Conservation (phyloP, 1,140 invertebrate genomes). For the Asobara japonica region DNA sequence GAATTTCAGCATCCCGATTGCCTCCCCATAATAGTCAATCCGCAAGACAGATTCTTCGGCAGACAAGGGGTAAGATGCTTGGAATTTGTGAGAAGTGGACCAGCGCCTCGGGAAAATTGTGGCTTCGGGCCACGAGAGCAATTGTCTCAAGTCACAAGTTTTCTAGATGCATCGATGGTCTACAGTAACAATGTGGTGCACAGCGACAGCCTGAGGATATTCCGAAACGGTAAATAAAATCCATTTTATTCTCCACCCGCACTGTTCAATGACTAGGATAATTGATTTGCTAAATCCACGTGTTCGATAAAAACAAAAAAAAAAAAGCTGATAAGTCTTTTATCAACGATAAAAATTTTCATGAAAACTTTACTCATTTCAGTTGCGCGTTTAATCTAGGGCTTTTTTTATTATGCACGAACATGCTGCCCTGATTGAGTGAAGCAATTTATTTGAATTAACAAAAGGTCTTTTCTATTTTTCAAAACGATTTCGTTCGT, state of each 20-base stretch:
- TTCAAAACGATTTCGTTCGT: too few species aligned
- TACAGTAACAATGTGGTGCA: conserved; percentile 88
- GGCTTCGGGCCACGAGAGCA: conserved; percentile 78
- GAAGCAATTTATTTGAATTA: too few species aligned
- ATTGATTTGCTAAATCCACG: neutral
- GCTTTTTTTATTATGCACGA: too few species aligned
- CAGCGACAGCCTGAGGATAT: conserved; percentile 77
- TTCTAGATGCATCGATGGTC: conserved; percentile 89
- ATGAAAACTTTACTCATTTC: too few species aligned
- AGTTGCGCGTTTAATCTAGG: too few species aligned
- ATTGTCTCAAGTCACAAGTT: conserved; percentile 86
- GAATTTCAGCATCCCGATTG: conserved; percentile 80
- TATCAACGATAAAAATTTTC: too few species aligned
- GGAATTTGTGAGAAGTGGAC: conserved; percentile 78
- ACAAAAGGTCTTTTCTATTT: too few species aligned
- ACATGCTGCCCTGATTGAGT: too few species aligned
- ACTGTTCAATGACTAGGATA: neutral
- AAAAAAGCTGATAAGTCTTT: too few species aligned
- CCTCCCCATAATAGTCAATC: conserved; percentile 79
- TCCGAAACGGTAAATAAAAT: conserved; percentile 71
- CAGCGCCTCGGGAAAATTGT: conserved; percentile 76
- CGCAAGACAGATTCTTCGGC: conserved; percentile 77
- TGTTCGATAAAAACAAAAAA: too few species aligned
- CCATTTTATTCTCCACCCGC: too few species aligned
- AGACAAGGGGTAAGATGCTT: conserved; percentile 77